phyloP scores from a whole-genome alignment of 1,140 invertebrate species.

The Drosophila sp. region DNA sequence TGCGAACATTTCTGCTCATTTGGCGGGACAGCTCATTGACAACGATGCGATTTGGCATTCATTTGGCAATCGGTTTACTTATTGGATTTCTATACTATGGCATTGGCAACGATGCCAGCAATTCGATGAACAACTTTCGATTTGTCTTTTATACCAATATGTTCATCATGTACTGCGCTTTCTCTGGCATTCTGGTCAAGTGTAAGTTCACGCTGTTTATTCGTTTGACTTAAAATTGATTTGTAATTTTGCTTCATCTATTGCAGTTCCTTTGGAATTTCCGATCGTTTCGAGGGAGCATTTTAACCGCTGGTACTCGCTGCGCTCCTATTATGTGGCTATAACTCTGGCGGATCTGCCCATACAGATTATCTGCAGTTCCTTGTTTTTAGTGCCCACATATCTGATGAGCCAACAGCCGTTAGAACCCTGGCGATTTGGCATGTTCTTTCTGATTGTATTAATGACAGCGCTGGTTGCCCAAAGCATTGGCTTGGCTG shows the following conservation, averaged over 20 bases:
- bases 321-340: slow-evolving; percentile 94
- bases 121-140: slow-evolving; percentile 91
- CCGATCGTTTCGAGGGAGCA: slow-evolving; percentile 93
- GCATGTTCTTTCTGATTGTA: slow-evolving; percentile 89
- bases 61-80: slow-evolving; percentile 90
- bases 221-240: neutral
- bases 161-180: slow-evolving; percentile 94
- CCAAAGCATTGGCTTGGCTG: slow-evolving; percentile 92
- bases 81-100: slow-evolving; percentile 92
- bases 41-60: slow-evolving; percentile 90
- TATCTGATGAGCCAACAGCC: slow-evolving; percentile 94
- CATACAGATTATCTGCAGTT: slow-evolving; percentile 91
- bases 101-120: slow-evolving; percentile 91
- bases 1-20: slow-evolving; percentile 87
- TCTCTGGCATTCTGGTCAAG: slow-evolving; percentile 93
- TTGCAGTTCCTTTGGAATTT: slow-evolving; percentile 93
- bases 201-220: slow-evolving; percentile 88
- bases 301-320: slow-evolving; percentile 97
- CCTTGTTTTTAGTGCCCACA: slow-evolving; percentile 90
- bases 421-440: slow-evolving; percentile 88
- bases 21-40: slow-evolving; percentile 87
- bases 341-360: slow-evolving; percentile 93
- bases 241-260: slow-evolving; percentile 54
- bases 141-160: slow-evolving; percentile 93
- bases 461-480: slow-evolving; percentile 92